Evolutionary conservation across 2,797 vertebrate genomes (phyloP), one percentile per base, ranked within the genome.

Genomic region (Gymnopithys bicolor): DNA sequence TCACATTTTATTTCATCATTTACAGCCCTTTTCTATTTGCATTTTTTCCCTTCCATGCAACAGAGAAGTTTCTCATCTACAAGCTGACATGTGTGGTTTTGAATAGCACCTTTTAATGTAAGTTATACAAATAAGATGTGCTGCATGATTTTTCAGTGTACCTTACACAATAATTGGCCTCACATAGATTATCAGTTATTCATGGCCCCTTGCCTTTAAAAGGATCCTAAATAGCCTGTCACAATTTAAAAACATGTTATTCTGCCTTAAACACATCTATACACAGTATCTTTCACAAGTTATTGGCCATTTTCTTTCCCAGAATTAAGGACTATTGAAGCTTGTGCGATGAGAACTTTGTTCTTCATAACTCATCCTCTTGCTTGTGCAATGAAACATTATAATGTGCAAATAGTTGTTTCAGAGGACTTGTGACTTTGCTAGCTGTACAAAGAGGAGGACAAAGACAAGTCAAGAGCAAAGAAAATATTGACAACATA

Each of bases 301-400:
- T 95, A 97, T 95, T 96, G 94, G 63, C 74, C 94, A 92, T 95
- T 96, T 98, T 94, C 88, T 92, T 95, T 81, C 56, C 71, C 60
- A 96, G 93, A 96, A 97, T 96, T 96, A 97, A 94, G 89, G 78
- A 94, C 94, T 95, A 93, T 52, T 91, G 82, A 96, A 95, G 89
- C 86, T 94, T 95, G 62, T 5, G 48, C 80, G 95, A 89, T 17
- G 28, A 90, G 85, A 83, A 93, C 68, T 97, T 95, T 95, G 63
- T 94, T 97, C 94, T 96, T 96, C 90, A 89, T 97, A 96, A 97
- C 92, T 97, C 95, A 96, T 94, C 87, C 86, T 86, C 84, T 96
- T 97, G 71, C 84, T 96, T 96, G 87, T 88, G 89, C 77, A 96
- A 56, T 83, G 84, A 95, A 96, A 84, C 81, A 79, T 94, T 95